phyloP scores from a whole-genome alignment of 2,888 invertebrate species.

The Andrena praecox region DNA sequence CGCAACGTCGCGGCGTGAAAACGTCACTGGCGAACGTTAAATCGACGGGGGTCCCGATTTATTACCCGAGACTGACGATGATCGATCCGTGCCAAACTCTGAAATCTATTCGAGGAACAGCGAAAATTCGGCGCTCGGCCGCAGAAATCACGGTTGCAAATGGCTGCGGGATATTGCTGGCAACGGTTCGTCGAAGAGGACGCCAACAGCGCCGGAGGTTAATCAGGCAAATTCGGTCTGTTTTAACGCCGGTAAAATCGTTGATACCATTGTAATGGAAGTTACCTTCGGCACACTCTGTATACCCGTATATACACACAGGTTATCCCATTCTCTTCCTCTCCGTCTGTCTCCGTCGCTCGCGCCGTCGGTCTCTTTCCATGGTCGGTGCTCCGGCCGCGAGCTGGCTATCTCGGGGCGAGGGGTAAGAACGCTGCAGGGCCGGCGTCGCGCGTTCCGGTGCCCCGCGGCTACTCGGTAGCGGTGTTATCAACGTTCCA shows the following conservation, averaged over 20 bases:
- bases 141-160: background rate
- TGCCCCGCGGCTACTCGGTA: background rate
- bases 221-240: constrained; percentile 35
- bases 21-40: background rate
- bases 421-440: constrained; percentile 67
- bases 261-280: constrained; percentile 68
- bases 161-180: background rate
- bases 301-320: constrained; percentile 67
- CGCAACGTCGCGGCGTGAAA: too few relatives aligned
- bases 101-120: background rate
- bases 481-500: background rate
- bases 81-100: constrained; percentile 3
- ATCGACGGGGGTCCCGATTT: constrained; percentile 4
- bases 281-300: constrained; percentile 73
- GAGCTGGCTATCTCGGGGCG: constrained; percentile 69
- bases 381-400: constrained; percentile 75
- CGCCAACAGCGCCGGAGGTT: constrained; percentile 20
- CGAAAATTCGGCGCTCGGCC: background rate
- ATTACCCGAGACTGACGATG: background rate
- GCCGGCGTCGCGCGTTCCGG: background rate
- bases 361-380: constrained; percentile 66
- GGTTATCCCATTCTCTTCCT: constrained; percentile 62
- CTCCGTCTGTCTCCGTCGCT: constrained; percentile 50
- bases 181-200: background rate
- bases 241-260: constrained; percentile 39